phyloP scores from a whole-genome alignment of 2,888 invertebrate genomes.

The Arctia plantaginis region DNA sequence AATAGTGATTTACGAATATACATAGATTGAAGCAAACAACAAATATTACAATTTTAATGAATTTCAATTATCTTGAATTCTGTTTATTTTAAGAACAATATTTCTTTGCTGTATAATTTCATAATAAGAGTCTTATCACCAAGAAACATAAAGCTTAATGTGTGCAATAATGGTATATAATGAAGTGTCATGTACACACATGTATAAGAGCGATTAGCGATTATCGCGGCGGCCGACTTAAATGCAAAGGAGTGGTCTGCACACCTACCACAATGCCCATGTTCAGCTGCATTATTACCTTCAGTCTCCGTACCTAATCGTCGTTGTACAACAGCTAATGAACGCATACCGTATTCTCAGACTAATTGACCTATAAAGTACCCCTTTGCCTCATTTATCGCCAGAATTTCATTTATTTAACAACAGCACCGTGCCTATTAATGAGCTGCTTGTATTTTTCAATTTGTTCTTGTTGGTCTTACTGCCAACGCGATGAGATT shows the following conservation, averaged over 20 bases:
- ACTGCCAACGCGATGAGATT: slow-evolving; percentile 17
- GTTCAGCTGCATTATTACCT: slow-evolving; percentile 22
- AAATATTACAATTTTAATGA: slow-evolving; percentile 12
- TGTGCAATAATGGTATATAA: slow-evolving; percentile 70
- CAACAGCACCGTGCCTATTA: slow-evolving; percentile 41
- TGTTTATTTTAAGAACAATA: slow-evolving; percentile 32
- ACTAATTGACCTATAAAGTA: slow-evolving; percentile 76
- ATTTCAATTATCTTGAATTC: slow-evolving; percentile 13
- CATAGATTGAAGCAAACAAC: background rate
- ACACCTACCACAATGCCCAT: slow-evolving; percentile 20
- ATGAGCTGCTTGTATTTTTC: slow-evolving; percentile 36
- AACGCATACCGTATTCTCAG: slow-evolving; percentile 69
- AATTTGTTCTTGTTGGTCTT: slow-evolving; percentile 34
- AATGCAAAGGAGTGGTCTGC: slow-evolving; percentile 1
- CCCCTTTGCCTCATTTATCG: slow-evolving; percentile 57
- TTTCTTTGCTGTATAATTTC: slow-evolving; percentile 47
- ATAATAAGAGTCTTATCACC: slow-evolving; percentile 61
- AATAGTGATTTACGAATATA: background rate
- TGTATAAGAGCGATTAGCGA: slow-evolving; percentile 34
- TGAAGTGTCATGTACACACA: slow-evolving; percentile 53
- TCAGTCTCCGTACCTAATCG: slow-evolving; percentile 58
- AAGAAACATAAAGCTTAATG: slow-evolving; percentile 60
- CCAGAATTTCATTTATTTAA: slow-evolving; percentile 63
- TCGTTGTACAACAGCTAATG: slow-evolving; percentile 61
- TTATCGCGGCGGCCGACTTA: slow-evolving; percentile 14